Conservation (phyloP, 2,797 vertebrate species). For the Smutsia gigantea region DNA sequence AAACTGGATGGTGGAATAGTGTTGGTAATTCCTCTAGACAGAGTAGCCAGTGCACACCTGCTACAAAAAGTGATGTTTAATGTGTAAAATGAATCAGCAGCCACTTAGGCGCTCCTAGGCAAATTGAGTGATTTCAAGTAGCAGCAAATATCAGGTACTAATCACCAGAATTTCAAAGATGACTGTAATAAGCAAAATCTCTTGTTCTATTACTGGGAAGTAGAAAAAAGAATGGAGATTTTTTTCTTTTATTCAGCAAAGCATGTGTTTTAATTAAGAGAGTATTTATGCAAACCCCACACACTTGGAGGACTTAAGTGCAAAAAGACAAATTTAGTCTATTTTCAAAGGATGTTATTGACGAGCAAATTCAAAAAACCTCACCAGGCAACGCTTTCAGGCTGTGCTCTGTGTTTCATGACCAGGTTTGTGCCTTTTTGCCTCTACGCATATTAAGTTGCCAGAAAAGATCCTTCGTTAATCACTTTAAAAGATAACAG, state of each 20-base stretch:
- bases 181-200: not conserved
- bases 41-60: not conserved
- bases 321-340: constrained; percentile 74
- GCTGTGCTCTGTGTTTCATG: constrained; percentile 39
- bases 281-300: constrained; percentile 65
- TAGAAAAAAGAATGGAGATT: not conserved
- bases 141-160: constrained; percentile 26
- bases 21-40: not conserved
- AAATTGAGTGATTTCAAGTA: constrained; percentile 8
- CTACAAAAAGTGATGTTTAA: not conserved
- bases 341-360: constrained; percentile 74
- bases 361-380: constrained; percentile 67
- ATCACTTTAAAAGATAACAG: constrained; percentile 61
- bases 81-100: not conserved
- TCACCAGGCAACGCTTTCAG: constrained; percentile 61
- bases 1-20: not conserved
- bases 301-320: constrained; percentile 62
- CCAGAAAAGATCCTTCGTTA: constrained; percentile 63
- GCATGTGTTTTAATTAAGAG: constrained; percentile 64
- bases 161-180: not conserved
- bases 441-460: constrained; percentile 47
- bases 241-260: constrained; percentile 62
- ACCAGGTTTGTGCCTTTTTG: constrained; percentile 26
- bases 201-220: not conserved
- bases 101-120: not conserved